Conservation (phyloP, 2,113 vertebrate genomes). For the Malurus cyaneus region DNA sequence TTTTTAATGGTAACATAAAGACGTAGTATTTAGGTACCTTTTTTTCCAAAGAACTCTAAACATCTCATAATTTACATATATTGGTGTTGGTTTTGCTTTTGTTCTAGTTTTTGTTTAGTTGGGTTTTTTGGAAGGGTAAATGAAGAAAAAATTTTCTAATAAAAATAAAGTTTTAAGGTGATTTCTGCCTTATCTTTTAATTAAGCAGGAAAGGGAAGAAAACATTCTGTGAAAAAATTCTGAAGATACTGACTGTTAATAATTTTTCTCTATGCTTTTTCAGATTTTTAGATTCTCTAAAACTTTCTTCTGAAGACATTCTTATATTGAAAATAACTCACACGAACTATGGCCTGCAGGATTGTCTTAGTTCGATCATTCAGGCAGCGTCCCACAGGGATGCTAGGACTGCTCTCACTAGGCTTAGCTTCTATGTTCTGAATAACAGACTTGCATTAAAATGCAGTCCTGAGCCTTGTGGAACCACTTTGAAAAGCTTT, state of each 20-base stretch:
- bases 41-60: neutral
- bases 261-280: neutral
- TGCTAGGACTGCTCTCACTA: conserved; percentile 82
- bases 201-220: neutral
- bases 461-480: conserved; percentile 64
- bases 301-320: conserved; percentile 79
- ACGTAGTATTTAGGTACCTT: neutral
- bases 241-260: neutral
- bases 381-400: conserved; percentile 83
- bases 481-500: conserved; percentile 72
- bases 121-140: neutral
- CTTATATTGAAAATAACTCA: conserved; percentile 76
- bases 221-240: neutral
- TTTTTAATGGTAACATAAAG: neutral
- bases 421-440: conserved; percentile 86
- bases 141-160: neutral
- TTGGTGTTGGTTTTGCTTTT: neutral
- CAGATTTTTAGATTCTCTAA: conserved; percentile 83
- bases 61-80: neutral
- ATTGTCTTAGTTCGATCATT: conserved; percentile 80
- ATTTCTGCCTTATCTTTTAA: neutral
- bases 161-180: neutral
- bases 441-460: conserved; percentile 83
- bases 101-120: neutral
- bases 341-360: conserved; percentile 75